Evolutionary conservation across 37 sponge, comb jelly and placozoan genomes (phyloP), one percentile per base, ranked within the genome.

Genomic region (Ianthella basta): DNA sequence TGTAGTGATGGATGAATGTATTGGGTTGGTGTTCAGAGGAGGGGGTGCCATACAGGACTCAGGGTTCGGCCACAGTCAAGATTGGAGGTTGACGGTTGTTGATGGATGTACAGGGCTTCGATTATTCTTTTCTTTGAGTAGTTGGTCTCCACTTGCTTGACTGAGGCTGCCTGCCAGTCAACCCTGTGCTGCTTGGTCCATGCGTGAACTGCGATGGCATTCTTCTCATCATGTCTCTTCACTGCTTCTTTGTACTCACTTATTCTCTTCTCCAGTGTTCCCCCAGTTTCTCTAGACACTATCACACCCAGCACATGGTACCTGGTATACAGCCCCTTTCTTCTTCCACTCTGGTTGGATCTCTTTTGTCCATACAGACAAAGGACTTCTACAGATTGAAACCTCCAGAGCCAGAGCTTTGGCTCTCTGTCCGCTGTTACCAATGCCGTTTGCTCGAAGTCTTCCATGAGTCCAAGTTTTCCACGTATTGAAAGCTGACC

Each of bases 11-110:
- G n/a, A n/a, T n/a, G n/a, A n/a, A n/a, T n/a, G n/a, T n/a, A n/a
- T n/a, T n/a, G n/a, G n/a, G n/a, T n/a, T n/a, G n/a, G 68, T 66
- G 68, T 66, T 66, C 68, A 66, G 68, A 66, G 29, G 68, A 66
- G 68, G 68, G 68, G 68, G 68, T 66, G 68, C 68, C 68, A 66
- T n/a, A 66, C 68, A 23, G 68, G 68, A 66, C 68, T 66, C 19
- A 66, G 68, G 68, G 68, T 66, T 24, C 68, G 19, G 19, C 68
- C 68, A 66, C 68, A 66, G 23, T 66, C 68, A 66, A 13, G 29
- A 66, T 66, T 66, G 68, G 68, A 66, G 68, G 23, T 24, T 66
- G 23, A 16, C 68, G 13, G 68, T n/a, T 66, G 27, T 23, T 66
- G 68, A n/a, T 66, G 68, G 68, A n/a, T 66, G 68, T 66, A 66